These are phyloP conservation scores for Cyphomyrus plagiostoma DNA, from an alignment of 2,113 vertebrate species.

Conservation along the genomic window DNA sequence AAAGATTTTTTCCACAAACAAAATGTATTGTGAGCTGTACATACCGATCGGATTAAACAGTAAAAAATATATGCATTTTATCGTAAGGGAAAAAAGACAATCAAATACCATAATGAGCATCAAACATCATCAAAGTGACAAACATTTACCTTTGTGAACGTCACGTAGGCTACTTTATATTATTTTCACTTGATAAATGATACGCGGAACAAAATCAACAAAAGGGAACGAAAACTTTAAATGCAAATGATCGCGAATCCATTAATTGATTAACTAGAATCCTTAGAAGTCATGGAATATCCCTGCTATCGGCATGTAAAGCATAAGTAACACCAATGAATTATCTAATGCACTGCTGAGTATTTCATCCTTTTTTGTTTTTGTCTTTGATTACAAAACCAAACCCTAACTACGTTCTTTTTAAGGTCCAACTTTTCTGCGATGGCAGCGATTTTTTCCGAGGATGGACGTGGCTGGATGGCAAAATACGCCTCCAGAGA, in stretches of 20 bases:
- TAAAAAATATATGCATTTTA: neutral
- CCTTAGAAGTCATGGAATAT: slow-evolving; percentile 34
- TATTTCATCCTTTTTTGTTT: slow-evolving; percentile 96
- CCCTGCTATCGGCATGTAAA: slow-evolving; percentile 44
- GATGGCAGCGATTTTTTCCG: slow-evolving; percentile 86
- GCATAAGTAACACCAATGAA: neutral
- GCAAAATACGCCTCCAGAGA: slow-evolving; percentile 88
- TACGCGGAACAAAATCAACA: neutral
- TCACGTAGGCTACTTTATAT: neutral
- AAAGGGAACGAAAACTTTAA: neutral
- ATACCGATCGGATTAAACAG: neutral
- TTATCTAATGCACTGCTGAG: slow-evolving; percentile 74
- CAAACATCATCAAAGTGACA: slow-evolving; percentile 25
- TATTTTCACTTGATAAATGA: neutral
- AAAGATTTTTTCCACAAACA: neutral
- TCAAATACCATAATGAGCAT: neutral
- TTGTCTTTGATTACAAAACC: slow-evolving; percentile 92
- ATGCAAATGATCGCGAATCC: neutral
- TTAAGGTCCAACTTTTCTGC: slow-evolving; percentile 89
- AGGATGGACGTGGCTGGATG: slow-evolving; percentile 84
- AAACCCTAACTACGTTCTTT: slow-evolving; percentile 90
- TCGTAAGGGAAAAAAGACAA: neutral
- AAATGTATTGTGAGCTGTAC: neutral
- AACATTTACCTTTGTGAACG: slow-evolving; percentile 7
- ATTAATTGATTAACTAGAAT: neutral